Evolutionary conservation across 2,888 invertebrate species (phyloP).

Genomic region (Lepidocyrtoides sp.): DNA sequence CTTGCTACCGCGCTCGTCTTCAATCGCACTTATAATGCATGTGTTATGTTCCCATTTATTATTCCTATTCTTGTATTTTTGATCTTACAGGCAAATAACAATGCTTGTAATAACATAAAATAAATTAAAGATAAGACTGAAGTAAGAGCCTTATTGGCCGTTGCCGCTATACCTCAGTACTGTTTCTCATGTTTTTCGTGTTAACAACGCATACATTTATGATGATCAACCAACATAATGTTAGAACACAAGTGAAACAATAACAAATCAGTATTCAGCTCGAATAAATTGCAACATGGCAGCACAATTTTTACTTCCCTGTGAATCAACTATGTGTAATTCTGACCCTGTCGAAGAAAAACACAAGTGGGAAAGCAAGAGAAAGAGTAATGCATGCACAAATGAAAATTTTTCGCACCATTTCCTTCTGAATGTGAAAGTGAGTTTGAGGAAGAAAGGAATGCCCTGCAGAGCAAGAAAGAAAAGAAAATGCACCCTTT

Average conservation of each 20-base stretch:
- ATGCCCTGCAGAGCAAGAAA: conserved; percentile 73
- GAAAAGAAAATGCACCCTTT: conserved; percentile 64
- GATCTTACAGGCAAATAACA: background rate
- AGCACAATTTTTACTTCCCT: background rate
- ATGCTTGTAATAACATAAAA: too few relatives aligned
- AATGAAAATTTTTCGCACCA: conserved; percentile 84
- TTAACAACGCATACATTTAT: background rate
- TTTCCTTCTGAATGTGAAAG: conserved; percentile 82
- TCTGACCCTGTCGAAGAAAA: background rate
- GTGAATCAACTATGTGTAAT: background rate
- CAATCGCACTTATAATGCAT: too few relatives aligned
- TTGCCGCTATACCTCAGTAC: too few relatives aligned
- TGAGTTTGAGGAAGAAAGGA: conserved; percentile 77
- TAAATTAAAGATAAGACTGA: too few relatives aligned
- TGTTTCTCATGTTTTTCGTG: background rate
- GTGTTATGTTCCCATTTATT: too few relatives aligned
- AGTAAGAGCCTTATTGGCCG: too few relatives aligned
- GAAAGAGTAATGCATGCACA: conserved; percentile 68
- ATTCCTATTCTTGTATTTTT: background rate
- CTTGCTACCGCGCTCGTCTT: too few relatives aligned
- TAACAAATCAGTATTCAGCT: background rate
- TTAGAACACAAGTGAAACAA: background rate
- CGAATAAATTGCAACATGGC: background rate
- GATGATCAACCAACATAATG: too few relatives aligned
- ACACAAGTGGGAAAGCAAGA: background rate